Percentiles rank a stretch among this genome's conserved stretches.
Conservation (phyloP, 1,140 invertebrate species). For the Melanaphis sacchari region DNA sequence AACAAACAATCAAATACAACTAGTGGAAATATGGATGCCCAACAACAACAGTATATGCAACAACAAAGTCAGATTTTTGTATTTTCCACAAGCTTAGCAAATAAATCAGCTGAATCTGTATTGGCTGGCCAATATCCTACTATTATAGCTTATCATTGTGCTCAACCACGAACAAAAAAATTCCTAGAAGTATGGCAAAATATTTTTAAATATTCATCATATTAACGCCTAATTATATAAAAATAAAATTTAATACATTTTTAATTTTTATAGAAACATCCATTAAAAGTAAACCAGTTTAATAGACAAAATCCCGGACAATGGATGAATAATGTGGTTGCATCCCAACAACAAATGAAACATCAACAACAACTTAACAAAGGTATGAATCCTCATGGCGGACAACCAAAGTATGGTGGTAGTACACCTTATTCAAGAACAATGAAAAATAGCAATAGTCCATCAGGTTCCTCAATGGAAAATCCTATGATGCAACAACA, state of each 20-base stretch:
- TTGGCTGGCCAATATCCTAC: constrained; percentile 86
- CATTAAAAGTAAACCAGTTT: constrained; percentile 86
- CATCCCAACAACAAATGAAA: constrained; percentile 69
- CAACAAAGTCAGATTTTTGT: constrained; percentile 98
- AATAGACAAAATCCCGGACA: constrained; percentile 81
- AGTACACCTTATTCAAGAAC: constrained; percentile 58
- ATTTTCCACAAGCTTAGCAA: constrained; percentile 92
- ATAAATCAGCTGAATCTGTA: constrained; percentile 92
- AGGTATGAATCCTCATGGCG: constrained; percentile 62
- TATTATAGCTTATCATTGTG: constrained; percentile 94
- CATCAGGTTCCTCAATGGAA: constrained; percentile 42
- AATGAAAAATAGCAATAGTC: constrained; percentile 59
- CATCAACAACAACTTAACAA: constrained; percentile 68
- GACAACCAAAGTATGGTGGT: constrained; percentile 58
- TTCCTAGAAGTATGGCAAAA: constrained; percentile 80
- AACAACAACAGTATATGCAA: constrained; percentile 78
- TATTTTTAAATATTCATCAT: neutral
- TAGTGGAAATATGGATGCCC: constrained; percentile 74
- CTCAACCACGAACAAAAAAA: constrained; percentile 92
- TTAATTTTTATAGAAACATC: constrained; percentile 76
- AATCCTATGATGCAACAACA: constrained; percentile 58
- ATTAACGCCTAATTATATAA: neutral
- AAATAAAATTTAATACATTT: constrained; percentile 30
- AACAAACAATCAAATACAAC: constrained; percentile 72
- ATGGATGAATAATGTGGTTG: constrained; percentile 78